These are phyloP conservation scores for Aplochiton taeniatus DNA, from an alignment of 2,797 vertebrate genomes.

Conservation along the genomic window DNA sequence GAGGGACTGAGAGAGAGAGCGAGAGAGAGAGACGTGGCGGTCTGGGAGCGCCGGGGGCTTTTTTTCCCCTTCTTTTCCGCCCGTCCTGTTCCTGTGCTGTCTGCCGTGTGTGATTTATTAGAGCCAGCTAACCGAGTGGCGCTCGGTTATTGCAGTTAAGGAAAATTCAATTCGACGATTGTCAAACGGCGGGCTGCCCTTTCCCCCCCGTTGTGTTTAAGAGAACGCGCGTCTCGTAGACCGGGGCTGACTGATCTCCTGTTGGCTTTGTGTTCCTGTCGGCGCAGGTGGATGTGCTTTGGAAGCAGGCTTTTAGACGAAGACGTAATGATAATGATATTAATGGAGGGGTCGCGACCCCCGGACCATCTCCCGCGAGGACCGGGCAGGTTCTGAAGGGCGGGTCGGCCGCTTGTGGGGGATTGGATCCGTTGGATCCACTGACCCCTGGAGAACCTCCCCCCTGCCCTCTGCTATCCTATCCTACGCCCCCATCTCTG, in stretches of 20 bases:
- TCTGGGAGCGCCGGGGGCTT: conserved; percentile 36
- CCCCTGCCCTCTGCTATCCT: conserved; percentile 56
- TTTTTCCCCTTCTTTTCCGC: too few species aligned
- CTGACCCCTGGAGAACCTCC: conserved; percentile 72
- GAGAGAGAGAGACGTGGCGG: conserved; percentile 41
- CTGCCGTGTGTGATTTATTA: conserved; percentile 42
- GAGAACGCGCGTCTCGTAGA: too few species aligned
- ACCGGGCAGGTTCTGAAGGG: conserved; percentile 35
- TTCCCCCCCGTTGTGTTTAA: too few species aligned
- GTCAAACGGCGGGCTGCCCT: conserved; percentile 10
- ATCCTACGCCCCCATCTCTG: conserved; percentile 58
- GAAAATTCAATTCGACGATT: conserved; percentile 25
- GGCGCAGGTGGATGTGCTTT: conserved; percentile 37
- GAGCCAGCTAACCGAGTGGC: background rate
- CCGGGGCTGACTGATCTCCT: background rate
- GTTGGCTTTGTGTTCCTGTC: conserved; percentile 24
- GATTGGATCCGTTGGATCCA: conserved; percentile 70
- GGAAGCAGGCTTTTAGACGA: conserved; percentile 28
- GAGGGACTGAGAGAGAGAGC: conserved; percentile 29
- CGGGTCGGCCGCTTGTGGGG: conserved; percentile 51
- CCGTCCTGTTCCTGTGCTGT: conserved; percentile 57
- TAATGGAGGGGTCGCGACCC: conserved; percentile 62
- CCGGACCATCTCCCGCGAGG: conserved; percentile 58
- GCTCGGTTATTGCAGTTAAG: conserved; percentile 26
- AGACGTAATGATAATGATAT: conserved; percentile 69